Evolutionary conservation across 1,140 invertebrate genomes (phyloP).

Genomic region (Scylla paramamosain): DNA sequence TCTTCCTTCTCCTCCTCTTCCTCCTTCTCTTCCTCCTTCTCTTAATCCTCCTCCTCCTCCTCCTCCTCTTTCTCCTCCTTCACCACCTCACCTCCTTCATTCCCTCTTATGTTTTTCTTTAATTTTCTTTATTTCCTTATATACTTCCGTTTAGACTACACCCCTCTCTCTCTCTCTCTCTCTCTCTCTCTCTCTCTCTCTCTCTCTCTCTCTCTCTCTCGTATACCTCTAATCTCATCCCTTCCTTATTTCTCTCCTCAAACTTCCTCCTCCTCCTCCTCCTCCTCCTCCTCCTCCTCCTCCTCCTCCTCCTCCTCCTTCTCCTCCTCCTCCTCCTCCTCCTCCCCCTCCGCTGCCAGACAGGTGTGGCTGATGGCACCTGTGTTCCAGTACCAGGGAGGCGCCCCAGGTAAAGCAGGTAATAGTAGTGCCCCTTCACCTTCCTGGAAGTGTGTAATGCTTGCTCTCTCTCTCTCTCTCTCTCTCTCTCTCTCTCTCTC

Average conservation of each 20-base stretch:
- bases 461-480: background rate
- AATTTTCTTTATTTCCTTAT: too few species aligned
- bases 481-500: background rate
- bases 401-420: background rate
- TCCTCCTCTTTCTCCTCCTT: background rate
- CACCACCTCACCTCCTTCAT: background rate
- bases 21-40: too few species aligned
- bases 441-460: constrained; percentile 7
- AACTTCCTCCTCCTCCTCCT: background rate
- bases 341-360: background rate
- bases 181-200: too few species aligned
- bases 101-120: too few species aligned
- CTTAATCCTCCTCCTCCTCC: background rate
- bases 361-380: background rate
- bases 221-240: too few species aligned
- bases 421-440: constrained; percentile 9
- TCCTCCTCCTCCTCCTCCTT: background rate
- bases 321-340: background rate
- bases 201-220: too few species aligned
- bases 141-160: too few species aligned
- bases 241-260: too few species aligned
- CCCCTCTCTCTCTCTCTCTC: too few species aligned
- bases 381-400: background rate
- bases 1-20: background rate
- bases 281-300: background rate